Percentiles rank a stretch among this genome's conserved stretches.
Evolutionary conservation across 2,888 invertebrate genomes (phyloP).

Genomic region (Colletes collaris): DNA sequence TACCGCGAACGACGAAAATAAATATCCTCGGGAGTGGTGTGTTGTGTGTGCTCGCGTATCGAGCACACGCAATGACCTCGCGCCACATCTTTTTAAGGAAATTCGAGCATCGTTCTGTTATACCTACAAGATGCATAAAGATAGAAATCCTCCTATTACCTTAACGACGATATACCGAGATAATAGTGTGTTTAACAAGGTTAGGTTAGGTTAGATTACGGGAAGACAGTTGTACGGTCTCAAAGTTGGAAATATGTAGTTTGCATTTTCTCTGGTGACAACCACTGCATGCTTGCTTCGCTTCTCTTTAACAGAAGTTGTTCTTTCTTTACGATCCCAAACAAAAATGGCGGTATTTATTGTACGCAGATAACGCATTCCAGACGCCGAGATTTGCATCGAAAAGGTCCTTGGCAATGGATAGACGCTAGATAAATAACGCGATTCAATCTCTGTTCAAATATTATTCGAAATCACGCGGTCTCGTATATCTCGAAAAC

Average conservation of each 20-base stretch:
- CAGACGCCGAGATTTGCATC: background rate
- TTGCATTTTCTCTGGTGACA: no score
- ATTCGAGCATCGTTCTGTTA: background rate
- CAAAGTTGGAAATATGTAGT: no score
- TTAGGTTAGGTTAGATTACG: no score
- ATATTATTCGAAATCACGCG: background rate
- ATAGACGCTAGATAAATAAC: background rate
- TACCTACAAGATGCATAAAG: no score
- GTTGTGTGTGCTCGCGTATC: background rate
- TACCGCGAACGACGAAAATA: background rate
- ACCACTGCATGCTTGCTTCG: background rate
- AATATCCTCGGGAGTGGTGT: background rate
- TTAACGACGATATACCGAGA: no score
- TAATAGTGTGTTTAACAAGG: no score
- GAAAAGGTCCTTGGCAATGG: slow-evolving; percentile 7
- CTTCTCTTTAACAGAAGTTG: background rate
- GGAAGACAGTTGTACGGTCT: no score
- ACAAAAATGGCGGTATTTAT: slow-evolving; percentile 2
- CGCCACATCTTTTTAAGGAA: background rate
- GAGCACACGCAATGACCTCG: background rate
- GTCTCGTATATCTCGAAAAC: background rate
- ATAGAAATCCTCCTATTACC: no score
- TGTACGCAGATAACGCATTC: slow-evolving; percentile 19
- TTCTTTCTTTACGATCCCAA: background rate
- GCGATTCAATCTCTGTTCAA: background rate